Evolutionary conservation across 2,888 invertebrate genomes (phyloP), one percentile per base, ranked within the genome.

Genomic region (Ochropleura leucogaster): DNA sequence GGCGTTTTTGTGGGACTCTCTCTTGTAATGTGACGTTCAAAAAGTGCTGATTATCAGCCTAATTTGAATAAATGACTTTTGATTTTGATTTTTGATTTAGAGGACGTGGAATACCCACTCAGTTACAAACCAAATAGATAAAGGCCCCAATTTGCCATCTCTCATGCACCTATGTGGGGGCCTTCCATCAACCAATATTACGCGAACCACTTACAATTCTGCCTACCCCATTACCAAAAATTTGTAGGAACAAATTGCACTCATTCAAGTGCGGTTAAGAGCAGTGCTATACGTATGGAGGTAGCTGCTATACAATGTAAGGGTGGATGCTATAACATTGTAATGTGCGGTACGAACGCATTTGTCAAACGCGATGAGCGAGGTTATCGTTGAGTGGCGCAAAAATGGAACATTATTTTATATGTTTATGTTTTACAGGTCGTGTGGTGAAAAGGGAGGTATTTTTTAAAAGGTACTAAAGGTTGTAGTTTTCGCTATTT

Each of bases 301-400:
- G 51, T 60, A 14, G 20, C 18, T 20, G 46, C 14, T 40, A 46
- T 76, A 72, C 6, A 30, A 55, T 5, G 9, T 10, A 30, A 12
- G 10, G 53, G 51, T 62, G 4, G 40, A 30, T 20, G 42, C 18
- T 42, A 46, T 77, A 72, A 73, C 79, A 71, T 68, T 83, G 82
- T 83, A 83, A 83, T 83, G 80, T 80, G 84, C 77, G 84, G 84
- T 74, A 62, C 30, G 68, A 68, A 83, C 68, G 73, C 71, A 77
- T 83, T 83, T 83, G 80, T 83, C 77, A 83, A 82, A 74, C 79
- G 53, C 65, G 68, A 79, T 74, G 74, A 57, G 74, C 42, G 83
- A 60, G 74, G 79, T 79, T 82, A 59, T 63, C 68, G 79, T 20
- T 72, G 51, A 78, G 78, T 78, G 79, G 65, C 51, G 12, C 53